Percentiles rank a stretch among this genome's conserved stretches.
These are phyloP conservation scores for Todiramphus saurophagus DNA, from an alignment of 2,113 vertebrate genomes.

Conservation along the genomic window DNA sequence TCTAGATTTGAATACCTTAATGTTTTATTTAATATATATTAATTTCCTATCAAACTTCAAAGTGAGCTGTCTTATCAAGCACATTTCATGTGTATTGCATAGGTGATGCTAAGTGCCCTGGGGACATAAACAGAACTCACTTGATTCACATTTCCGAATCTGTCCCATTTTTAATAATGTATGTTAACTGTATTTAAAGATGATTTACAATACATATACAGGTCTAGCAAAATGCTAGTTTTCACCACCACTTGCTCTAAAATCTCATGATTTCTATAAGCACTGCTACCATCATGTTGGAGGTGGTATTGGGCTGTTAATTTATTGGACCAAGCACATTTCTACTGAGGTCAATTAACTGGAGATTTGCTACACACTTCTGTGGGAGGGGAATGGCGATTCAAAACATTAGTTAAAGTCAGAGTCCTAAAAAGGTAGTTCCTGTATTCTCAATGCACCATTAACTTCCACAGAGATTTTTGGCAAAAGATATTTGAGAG, in stretches of 20 bases:
- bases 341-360: not conserved
- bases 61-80: not conserved
- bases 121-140: not conserved
- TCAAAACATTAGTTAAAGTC: not conserved
- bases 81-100: not conserved
- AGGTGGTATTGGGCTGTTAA: not conserved
- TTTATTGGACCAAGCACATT: not conserved
- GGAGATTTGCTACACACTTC: not conserved
- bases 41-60: slow-evolving; percentile 9
- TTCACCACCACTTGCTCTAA: not conserved
- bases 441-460: not conserved
- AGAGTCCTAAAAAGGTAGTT: not conserved
- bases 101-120: not conserved
- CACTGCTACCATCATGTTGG: rapidly evolving
- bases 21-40: slow-evolving; percentile 18
- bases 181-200: not conserved
- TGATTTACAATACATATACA: not conserved
- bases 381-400: not conserved
- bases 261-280: not conserved
- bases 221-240: not conserved
- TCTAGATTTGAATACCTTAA: not conserved
- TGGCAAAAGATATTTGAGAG: not conserved
- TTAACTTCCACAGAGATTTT: not conserved
- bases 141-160: not conserved
- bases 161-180: not conserved